Evolutionary conservation across 2,113 vertebrate genomes (phyloP), one percentile per base, ranked within the genome.

Genomic region (Grallaria varia): DNA sequence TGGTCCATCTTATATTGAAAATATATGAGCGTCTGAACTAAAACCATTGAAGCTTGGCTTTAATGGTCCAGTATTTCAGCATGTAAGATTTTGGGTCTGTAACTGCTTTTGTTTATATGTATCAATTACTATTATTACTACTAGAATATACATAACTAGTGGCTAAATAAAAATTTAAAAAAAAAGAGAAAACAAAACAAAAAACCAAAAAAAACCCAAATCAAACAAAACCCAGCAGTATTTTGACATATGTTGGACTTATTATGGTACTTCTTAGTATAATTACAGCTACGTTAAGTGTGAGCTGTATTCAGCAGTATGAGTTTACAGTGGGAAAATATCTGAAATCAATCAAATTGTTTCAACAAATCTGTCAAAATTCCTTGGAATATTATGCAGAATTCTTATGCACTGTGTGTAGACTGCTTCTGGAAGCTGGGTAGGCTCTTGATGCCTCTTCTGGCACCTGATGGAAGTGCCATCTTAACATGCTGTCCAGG

Each of bases 401-500:
- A 72, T 44, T 27, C 8, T 25, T 45, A 12, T 9, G 10, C 14
- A 18, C 4, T 27, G 9, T 15, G 3, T 53, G 8, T 37, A 28
- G 14, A 8, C n/a, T 72, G 31, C 27, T 59, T 84, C 60, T 78
- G 18, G 59, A 82, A 78, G 14, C 52, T 81, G 45, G 45, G 3
- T 24, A 17, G 1, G 1, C 5, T 74, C 10, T 50, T 30, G 28
- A 16, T 49, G 45, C 28, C 24, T 59, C 15, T 42, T 59, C 10
- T 64, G 63, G 18, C 23, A 30, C 30, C 23, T 14, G 23, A 25
- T 52, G 18, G 8, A 58, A 56, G 9, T 73, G 16, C 14, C 17
- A 1, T 33, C 10, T 52, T 50, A 12, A 12, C 1, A 0, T 63
- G 2, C 31, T 67, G 25, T 25, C 39, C 49, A 27, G 49, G 27